Percentiles rank a stretch among this genome's conserved stretches.
Evolutionary conservation across 1,140 invertebrate species (phyloP).

Genomic region (Listronotus oregonensis): DNA sequence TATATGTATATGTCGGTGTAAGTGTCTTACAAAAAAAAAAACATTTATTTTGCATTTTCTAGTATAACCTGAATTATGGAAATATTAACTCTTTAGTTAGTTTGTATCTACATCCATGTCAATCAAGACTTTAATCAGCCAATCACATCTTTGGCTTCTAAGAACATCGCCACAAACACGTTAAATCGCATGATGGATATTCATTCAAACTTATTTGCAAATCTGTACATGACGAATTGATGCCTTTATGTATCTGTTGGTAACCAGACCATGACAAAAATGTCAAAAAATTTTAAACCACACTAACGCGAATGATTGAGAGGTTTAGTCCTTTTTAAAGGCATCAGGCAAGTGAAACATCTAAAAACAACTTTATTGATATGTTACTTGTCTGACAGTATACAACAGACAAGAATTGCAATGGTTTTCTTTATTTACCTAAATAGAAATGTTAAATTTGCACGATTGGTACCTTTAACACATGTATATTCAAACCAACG

Average conservation of each 20-base stretch:
- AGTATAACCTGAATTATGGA: too few relatives aligned
- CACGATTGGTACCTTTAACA: background rate
- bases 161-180: slow-evolving; percentile 7
- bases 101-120: background rate
- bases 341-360: slow-evolving; percentile 17
- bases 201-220: slow-evolving; percentile 14
- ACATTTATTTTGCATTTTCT: too few relatives aligned
- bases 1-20: too few relatives aligned
- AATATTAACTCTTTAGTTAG: background rate
- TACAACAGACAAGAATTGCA: background rate
- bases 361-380: slow-evolving; percentile 25
- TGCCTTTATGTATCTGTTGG: slow-evolving; percentile 29
- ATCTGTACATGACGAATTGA: slow-evolving; percentile 21
- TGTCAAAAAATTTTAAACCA: slow-evolving; percentile 17
- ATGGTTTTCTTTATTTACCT: background rate
- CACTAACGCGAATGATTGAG: slow-evolving; percentile 30
- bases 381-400: slow-evolving; percentile 3
- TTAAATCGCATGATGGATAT: slow-evolving; percentile 21
- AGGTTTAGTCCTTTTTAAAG: slow-evolving; percentile 18
- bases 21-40: too few relatives aligned
- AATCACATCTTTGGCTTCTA: slow-evolving; percentile 16
- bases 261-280: slow-evolving; percentile 31
- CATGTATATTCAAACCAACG: too few relatives aligned
- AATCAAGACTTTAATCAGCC: slow-evolving; percentile 16
- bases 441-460: background rate